Conservation (phyloP, 2,113 vertebrate genomes). For the Numida meleagris region DNA sequence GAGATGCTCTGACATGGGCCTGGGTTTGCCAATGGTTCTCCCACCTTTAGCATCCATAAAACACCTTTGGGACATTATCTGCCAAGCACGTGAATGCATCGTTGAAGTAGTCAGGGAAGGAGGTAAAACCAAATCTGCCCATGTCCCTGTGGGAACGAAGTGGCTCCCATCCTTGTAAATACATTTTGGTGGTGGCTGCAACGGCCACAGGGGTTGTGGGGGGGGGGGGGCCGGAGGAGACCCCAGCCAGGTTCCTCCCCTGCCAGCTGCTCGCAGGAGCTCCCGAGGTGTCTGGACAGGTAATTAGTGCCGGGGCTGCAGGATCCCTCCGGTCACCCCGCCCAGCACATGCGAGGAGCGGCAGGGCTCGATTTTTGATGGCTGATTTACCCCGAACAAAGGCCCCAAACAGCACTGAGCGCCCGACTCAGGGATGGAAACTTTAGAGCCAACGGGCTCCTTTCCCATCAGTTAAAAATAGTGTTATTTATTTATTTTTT, state of each 20-base stretch:
- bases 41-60: not conserved
- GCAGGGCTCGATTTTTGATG: constrained; percentile 87
- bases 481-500: constrained; percentile 29
- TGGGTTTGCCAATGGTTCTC: not conserved
- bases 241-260: not conserved
- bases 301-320: constrained; percentile 79
- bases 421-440: constrained; percentile 82
- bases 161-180: not conserved
- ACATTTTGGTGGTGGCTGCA: rapidly evolving
- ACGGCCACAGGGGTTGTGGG: rapidly evolving
- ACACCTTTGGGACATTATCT: rapidly evolving
- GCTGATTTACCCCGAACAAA: constrained; percentile 92
- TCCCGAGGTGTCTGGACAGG: constrained; percentile 74
- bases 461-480: constrained; percentile 80
- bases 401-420: constrained; percentile 84
- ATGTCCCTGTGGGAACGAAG: not conserved
- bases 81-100: rapidly evolving
- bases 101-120: not conserved
- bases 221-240: rapidly evolving
- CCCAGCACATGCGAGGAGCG: constrained; percentile 87
- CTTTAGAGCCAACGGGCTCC: constrained; percentile 84
- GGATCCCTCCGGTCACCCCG: constrained; percentile 86
- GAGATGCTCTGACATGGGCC: rapidly evolving
- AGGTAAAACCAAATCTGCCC: not conserved
- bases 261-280: constrained; percentile 57